phyloP scores from a whole-genome alignment of 2,113 vertebrate genomes.

The Nesospiza acunhae region DNA sequence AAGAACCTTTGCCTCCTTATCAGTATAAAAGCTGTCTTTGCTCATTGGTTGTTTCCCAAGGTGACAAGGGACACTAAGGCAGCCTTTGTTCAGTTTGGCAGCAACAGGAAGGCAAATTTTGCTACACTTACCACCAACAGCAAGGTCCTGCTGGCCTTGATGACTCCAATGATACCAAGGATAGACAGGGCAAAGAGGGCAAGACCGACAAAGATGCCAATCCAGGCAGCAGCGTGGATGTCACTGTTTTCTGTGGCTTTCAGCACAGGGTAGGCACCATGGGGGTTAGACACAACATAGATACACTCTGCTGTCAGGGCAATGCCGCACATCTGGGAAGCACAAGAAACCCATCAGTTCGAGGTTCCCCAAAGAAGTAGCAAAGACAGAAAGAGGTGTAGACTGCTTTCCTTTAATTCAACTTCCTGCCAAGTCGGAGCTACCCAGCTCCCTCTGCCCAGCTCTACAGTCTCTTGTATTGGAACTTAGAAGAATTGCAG shows the following conservation, averaged over 20 bases:
- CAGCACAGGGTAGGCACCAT: constrained; percentile 69
- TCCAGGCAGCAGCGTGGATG: constrained; percentile 79
- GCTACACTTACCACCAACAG: constrained; percentile 73
- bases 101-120: not conserved
- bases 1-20: not conserved
- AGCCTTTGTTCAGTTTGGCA: not conserved
- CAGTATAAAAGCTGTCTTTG: not conserved
- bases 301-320: constrained; percentile 84
- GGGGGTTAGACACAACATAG: constrained; percentile 75
- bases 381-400: not conserved
- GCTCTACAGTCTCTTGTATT: not conserved
- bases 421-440: not conserved
- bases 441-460: not conserved
- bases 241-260: constrained; percentile 73
- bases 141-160: constrained; percentile 72
- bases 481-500: not conserved
- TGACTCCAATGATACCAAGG: constrained; percentile 75
- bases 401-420: not conserved
- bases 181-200: constrained; percentile 76
- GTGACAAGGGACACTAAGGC: not conserved
- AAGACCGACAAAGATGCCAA: constrained; percentile 81
- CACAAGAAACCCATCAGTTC: not conserved
- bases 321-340: constrained; percentile 75
- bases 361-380: not conserved
- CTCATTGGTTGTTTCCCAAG: not conserved